phyloP scores from a whole-genome alignment of 2,113 vertebrate genomes.

The Leptobrachium ailaonicum region DNA sequence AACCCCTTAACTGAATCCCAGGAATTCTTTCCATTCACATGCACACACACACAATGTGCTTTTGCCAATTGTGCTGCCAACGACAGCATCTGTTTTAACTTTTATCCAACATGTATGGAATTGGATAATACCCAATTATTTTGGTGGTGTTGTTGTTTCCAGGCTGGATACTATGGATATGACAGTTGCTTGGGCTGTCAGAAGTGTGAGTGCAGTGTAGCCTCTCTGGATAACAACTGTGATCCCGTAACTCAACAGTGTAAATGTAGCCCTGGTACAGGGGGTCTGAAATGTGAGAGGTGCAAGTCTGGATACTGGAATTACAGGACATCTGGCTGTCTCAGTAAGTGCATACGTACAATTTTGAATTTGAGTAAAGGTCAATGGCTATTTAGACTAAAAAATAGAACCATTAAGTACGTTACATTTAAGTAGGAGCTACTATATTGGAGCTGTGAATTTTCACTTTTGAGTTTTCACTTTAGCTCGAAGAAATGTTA shows the following conservation, averaged over 20 bases:
- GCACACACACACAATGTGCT: background rate
- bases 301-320: conserved; percentile 76
- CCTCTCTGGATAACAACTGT: conserved; percentile 68
- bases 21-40: conserved; percentile 2
- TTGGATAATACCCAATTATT: background rate
- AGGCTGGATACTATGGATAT: conserved; percentile 77
- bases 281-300: conserved; percentile 74
- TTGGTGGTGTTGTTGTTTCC: conserved; percentile 40
- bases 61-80: background rate
- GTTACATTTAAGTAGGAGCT: no score
- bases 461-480: no score
- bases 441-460: no score
- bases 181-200: conserved; percentile 73
- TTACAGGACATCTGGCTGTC: conserved; percentile 70
- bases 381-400: background rate
- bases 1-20: background rate
- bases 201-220: conserved; percentile 71
- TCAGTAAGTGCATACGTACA: conserved; percentile 64
- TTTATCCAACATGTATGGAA: background rate
- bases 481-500: no score
- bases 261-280: conserved; percentile 69
- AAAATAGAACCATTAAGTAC: no score
- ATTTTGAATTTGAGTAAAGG: background rate
- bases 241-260: conserved; percentile 74
- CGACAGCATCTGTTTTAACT: background rate